A percentile compares a stretch with the other conserved stretches of the same genome.
phyloP scores from a whole-genome alignment of 2,113 vertebrate genomes.

The Actinemys pallida region DNA sequence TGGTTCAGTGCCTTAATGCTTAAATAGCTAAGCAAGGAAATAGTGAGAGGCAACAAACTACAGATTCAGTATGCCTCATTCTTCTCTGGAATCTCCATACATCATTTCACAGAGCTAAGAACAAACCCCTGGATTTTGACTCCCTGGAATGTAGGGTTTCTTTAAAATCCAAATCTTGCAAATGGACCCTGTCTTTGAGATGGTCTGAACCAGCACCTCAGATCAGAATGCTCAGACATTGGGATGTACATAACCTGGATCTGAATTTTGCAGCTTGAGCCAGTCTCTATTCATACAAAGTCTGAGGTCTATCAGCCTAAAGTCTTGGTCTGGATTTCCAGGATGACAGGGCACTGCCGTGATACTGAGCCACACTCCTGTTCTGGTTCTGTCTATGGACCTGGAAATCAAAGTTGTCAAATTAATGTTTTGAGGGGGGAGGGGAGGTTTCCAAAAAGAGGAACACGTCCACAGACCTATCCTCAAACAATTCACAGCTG shows the following conservation, averaged over 20 bases:
- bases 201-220: background rate
- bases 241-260: background rate
- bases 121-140: fast-evolving
- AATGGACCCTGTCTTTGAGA: background rate
- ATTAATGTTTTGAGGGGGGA: background rate
- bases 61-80: background rate
- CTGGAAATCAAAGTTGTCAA: background rate
- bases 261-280: background rate
- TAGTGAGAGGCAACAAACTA: background rate
- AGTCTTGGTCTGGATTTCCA: fast-evolving
- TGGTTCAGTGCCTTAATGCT: background rate
- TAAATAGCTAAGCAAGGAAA: background rate
- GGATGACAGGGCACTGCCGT: background rate
- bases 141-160: background rate
- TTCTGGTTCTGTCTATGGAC: background rate
- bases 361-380: background rate
- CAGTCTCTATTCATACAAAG: background rate
- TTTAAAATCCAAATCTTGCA: background rate
- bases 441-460: background rate
- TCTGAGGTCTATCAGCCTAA: background rate
- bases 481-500: slow-evolving; percentile 27
- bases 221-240: fast-evolving
- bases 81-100: background rate
- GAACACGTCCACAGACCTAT: background rate
- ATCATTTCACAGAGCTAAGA: background rate